Percentiles rank a stretch among this genome's conserved stretches.
These are phyloP conservation scores for Dolichotis patagonum DNA, from an alignment of 2,113 vertebrate genomes.

Conservation along the genomic window DNA sequence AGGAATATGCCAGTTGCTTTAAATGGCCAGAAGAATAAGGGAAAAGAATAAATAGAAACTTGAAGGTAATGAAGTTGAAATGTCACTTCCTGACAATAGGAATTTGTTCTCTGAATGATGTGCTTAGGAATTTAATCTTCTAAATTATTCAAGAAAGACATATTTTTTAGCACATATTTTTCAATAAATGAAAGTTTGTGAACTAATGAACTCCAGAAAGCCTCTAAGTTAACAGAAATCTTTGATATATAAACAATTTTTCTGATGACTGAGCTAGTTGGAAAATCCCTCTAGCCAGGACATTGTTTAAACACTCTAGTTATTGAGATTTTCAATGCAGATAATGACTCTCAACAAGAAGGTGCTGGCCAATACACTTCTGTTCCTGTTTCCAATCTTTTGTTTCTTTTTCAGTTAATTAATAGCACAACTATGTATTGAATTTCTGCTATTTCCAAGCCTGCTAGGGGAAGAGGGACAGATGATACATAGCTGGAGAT, in stretches of 20 bases:
- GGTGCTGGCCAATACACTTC: background rate
- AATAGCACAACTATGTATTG: background rate
- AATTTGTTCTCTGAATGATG: slow-evolving; percentile 27
- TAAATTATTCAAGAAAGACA: slow-evolving; percentile 19
- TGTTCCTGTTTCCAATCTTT: background rate
- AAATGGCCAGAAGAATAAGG: background rate
- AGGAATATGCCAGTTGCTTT: background rate
- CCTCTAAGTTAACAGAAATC: slow-evolving; percentile 33
- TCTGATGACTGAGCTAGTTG: background rate
- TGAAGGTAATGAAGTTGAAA: background rate
- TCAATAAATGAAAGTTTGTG: slow-evolving; percentile 27
- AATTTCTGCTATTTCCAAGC: background rate
- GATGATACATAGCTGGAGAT: background rate
- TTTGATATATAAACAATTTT: slow-evolving; percentile 28
- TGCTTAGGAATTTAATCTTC: slow-evolving; percentile 8
- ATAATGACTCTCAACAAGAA: background rate
- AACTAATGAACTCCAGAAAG: slow-evolving; percentile 27
- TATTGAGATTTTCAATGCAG: background rate
- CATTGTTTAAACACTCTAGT: background rate
- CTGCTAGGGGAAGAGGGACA: background rate
- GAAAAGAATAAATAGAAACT: background rate
- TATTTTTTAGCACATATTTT: background rate
- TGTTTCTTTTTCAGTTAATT: background rate
- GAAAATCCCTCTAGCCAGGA: slow-evolving; percentile 50
- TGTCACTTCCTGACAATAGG: background rate